Base-by-base conservation (phyloP, 2,888 invertebrate species). In the Tanytarsus gracilentus region DNA sequence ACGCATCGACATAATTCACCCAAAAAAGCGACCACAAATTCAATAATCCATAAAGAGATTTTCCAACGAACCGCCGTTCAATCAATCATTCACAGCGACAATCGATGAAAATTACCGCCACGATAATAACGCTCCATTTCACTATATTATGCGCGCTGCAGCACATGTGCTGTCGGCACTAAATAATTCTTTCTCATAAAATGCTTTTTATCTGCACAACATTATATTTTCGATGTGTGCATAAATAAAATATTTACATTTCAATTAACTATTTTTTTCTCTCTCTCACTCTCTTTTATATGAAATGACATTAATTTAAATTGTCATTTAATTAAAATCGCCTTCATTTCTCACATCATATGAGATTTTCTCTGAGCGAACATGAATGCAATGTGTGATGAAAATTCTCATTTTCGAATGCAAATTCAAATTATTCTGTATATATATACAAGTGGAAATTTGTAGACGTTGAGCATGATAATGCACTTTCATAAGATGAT, bases 171-270 rank as follows among this genome's bases (percentile, higher is more conserved):
- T 44, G 44, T 44, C 21, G 44, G 21, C 44, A 44, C 18, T 23
- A 18, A 44, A 36, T 36, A n/a, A n/a, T n/a, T n/a, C n/a, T n/a
- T n/a, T n/a, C n/a, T n/a, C n/a, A n/a, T 36, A 36, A 44, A 18
- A 44, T 44, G 18, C 18, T 40, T 21, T 44, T 44, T 6, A 23
- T 23, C 23, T 21, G 23, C 23, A 11, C 11, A 36, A 14, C 36
- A 36, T 36, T 36, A 36, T 36, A 36, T 14, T 14, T 14, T 7
- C 16, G 36, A 23, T 23, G 21, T 5, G 58, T 18, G 25, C 25
- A 30, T 44, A 58, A 30, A 48, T 58, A 48, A 48, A 58, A 58
- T 58, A 58, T 58, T 58, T 58, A 58, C 44, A 58, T 58, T 58
- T 58, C 58, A 58, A 58, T 58, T 58, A 58, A 58, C 16, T 14